Evolutionary conservation across 2,888 invertebrate genomes (phyloP).

Genomic region (Drosophila cognata): DNA sequence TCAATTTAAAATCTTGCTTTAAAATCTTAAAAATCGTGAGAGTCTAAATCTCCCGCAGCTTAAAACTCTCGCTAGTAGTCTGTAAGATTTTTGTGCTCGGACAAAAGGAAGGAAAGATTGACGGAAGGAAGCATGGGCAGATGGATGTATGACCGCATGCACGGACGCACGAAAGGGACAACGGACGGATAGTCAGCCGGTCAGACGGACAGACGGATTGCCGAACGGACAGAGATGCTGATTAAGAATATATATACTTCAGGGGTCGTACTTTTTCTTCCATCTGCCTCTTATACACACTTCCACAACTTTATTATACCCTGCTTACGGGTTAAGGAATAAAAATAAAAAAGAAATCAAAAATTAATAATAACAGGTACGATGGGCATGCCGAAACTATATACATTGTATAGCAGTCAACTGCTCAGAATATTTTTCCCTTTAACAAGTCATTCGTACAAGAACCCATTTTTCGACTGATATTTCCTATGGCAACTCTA

Average conservation of each 20-base stretch:
- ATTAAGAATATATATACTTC: neutral
- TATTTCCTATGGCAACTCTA: neutral
- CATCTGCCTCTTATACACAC: neutral
- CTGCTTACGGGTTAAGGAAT: neutral
- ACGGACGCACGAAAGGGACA: neutral
- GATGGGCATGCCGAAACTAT: neutral
- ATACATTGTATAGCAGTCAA: neutral
- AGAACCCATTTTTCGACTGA: neutral
- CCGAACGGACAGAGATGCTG: neutral
- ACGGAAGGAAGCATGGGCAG: neutral
- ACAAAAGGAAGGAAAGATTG: neutral
- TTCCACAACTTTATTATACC: neutral
- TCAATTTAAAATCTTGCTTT: neutral
- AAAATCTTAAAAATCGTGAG: neutral
- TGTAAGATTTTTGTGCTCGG: neutral
- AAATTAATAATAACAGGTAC: neutral
- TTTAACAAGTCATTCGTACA: neutral
- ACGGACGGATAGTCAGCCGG: neutral
- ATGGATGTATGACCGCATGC: neutral
- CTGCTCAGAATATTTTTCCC: neutral
- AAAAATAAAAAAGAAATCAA: neutral
- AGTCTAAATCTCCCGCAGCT: neutral
- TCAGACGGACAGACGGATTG: neutral
- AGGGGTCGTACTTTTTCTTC: neutral
- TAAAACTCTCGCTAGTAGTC: neutral